These are phyloP conservation scores for Epirrhoe alternata DNA, from an alignment of 2,888 invertebrate species.

Conservation along the genomic window DNA sequence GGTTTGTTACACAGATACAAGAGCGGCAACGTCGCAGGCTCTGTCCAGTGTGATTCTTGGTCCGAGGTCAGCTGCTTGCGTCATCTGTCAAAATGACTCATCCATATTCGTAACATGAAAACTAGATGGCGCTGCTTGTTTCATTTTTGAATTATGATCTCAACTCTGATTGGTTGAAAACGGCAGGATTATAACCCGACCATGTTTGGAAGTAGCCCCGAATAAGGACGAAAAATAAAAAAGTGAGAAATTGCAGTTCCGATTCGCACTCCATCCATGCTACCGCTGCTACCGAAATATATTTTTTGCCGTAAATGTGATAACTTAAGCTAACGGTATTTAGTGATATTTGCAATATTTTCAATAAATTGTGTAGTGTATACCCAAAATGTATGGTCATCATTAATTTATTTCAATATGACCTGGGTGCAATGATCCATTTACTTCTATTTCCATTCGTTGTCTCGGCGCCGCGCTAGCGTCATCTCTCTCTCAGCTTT, in stretches of 20 bases:
- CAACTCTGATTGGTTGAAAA: conserved; percentile 61
- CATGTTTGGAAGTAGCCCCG: conserved; percentile 55
- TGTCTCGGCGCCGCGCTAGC: conserved; percentile 71
- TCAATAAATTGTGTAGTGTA: conserved; percentile 1
- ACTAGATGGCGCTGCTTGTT: conserved; percentile 56
- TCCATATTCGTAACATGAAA: neutral
- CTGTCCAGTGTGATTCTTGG: no score
- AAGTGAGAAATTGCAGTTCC: conserved; percentile 53
- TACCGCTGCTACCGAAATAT: conserved; percentile 10
- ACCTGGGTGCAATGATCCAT: conserved; percentile 63
- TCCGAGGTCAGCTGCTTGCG: conserved; percentile 6
- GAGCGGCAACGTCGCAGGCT: no score
- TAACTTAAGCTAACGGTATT: conserved; percentile 5
- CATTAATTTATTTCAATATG: conserved; percentile 36
- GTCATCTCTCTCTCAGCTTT: conserved; percentile 73
- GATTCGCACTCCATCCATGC: conserved; percentile 49
- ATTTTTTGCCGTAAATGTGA: conserved; percentile 3
- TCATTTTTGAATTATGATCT: conserved; percentile 42
- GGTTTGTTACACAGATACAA: no score
- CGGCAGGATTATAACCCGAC: conserved; percentile 62
- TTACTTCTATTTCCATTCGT: conserved; percentile 68
- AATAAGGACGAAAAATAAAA: conserved; percentile 61
- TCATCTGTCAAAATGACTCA: conserved; percentile 24
- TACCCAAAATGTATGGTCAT: conserved; percentile 9
- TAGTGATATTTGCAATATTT: conserved; percentile 5